phyloP scores from a whole-genome alignment of 2,113 vertebrate genomes.

The Amphiprion ocellaris region DNA sequence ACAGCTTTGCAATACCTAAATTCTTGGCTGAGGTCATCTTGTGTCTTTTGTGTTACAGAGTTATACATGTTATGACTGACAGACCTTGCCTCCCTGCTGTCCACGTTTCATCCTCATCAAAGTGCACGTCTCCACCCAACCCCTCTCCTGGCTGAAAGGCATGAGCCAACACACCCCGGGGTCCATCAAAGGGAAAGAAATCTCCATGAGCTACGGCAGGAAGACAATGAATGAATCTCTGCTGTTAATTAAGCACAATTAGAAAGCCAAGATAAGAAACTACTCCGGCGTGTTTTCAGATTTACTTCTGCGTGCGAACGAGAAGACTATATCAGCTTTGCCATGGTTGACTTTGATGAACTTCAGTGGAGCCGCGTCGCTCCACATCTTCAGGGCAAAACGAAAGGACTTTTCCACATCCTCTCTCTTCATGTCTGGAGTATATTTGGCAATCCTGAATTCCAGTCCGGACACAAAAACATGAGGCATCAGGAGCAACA shows the following conservation, averaged over 20 bases:
- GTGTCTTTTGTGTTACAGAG: not conserved
- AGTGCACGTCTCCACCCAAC: constrained; percentile 74
- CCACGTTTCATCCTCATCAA: constrained; percentile 80
- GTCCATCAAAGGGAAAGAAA: constrained; percentile 76
- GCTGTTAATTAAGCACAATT: not conserved
- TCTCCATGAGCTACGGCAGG: constrained; percentile 67
- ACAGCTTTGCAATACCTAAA: not conserved
- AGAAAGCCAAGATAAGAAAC: not conserved
- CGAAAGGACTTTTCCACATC: constrained; percentile 64
- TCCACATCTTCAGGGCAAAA: constrained; percentile 72
- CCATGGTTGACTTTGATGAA: constrained; percentile 65
- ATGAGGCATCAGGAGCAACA: not conserved
- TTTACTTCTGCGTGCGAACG: constrained; percentile 67
- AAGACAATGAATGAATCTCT: not conserved
- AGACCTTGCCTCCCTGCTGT: constrained; percentile 59
- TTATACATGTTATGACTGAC: not conserved
- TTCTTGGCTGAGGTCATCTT: not conserved
- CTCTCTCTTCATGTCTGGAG: constrained; percentile 71
- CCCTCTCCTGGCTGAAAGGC: constrained; percentile 71
- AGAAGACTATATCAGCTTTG: constrained; percentile 69
- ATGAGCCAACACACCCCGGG: constrained; percentile 69
- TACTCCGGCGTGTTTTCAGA: constrained; percentile 4
- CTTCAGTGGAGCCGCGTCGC: constrained; percentile 54
- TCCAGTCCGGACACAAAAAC: not conserved
- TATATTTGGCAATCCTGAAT: constrained; percentile 69